phyloP scores from a whole-genome alignment of 2,888 invertebrate species.

The Ditula angustiorana region DNA sequence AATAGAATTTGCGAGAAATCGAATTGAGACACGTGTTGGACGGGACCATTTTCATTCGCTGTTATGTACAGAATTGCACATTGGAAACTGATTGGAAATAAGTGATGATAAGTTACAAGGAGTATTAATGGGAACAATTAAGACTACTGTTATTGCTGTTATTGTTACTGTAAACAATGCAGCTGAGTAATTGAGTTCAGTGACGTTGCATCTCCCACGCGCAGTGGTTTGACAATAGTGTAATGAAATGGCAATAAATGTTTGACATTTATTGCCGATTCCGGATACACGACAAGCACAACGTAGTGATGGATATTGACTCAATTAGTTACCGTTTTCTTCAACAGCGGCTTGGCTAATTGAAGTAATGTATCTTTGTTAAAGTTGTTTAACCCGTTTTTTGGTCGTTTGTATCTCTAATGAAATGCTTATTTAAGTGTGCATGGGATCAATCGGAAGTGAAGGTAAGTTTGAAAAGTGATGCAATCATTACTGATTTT shows the following conservation, averaged over 20 bases:
- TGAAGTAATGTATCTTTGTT: background rate
- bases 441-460: background rate
- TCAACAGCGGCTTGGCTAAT: background rate
- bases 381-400: background rate
- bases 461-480: too few relatives aligned
- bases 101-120: background rate
- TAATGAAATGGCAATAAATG: slow-evolving; percentile 30
- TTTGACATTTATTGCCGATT: slow-evolving; percentile 7
- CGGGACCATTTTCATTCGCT: background rate
- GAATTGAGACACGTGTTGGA: background rate
- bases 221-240: slow-evolving; percentile 21
- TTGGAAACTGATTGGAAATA: too few relatives aligned
- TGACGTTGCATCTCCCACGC: slow-evolving; percentile 29
- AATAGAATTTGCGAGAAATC: background rate
- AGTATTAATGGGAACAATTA: background rate
- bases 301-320: background rate
- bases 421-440: background rate
- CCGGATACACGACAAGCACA: slow-evolving; percentile 9
- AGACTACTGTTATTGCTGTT: slow-evolving; percentile 10
- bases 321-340: background rate
- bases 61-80: background rate
- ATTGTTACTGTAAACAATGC: slow-evolving; percentile 28
- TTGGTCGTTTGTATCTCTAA: background rate
- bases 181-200: slow-evolving; percentile 18
- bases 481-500: too few relatives aligned